A percentile compares a stretch with the other conserved stretches of the same genome.
Conservation (phyloP, 1,140 invertebrate species). For the Sogatella furcifera region DNA sequence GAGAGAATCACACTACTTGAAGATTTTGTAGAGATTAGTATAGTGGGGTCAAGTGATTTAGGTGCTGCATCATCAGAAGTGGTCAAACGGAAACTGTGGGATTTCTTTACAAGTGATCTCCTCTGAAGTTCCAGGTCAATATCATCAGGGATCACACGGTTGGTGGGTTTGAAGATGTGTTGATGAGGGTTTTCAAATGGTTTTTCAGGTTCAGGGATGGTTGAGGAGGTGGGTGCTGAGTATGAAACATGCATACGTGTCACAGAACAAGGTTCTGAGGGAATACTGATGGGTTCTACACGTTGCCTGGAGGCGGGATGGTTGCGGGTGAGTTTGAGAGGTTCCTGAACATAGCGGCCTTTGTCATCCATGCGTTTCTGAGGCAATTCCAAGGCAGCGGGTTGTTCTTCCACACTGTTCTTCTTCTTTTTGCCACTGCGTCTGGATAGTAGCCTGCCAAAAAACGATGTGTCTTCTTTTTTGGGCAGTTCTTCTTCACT, state of each 20-base stretch:
- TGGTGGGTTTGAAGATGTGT: not conserved
- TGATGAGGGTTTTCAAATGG: not conserved
- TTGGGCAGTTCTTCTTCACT: conserved; percentile 34
- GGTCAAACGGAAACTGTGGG: conserved; percentile 11
- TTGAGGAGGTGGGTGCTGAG: conserved; percentile 6
- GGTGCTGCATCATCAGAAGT: not conserved
- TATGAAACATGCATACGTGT: conserved; percentile 16
- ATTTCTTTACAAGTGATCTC: conserved; percentile 15
- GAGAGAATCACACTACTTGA: too few relatives aligned
- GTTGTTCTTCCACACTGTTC: not conserved
- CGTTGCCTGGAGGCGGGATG: conserved; percentile 32
- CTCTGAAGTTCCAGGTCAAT: conserved; percentile 6
- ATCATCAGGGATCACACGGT: not conserved
- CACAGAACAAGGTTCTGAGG: conserved; percentile 15
- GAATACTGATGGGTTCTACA: conserved; percentile 41
- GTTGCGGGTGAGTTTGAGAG: conserved; percentile 7
- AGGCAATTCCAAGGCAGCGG: conserved; percentile 21
- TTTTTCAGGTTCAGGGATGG: not conserved
- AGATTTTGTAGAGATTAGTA: too few relatives aligned
- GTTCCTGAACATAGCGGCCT: conserved; percentile 38
- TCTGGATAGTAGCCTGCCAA: conserved; percentile 48
- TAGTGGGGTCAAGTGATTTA: too few relatives aligned
- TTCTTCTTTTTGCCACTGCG: conserved; percentile 50
- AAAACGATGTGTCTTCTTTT: conserved; percentile 49
- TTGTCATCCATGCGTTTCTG: conserved; percentile 39